phyloP scores from a whole-genome alignment of 2,888 invertebrate species.

The Plutella xylostella region DNA sequence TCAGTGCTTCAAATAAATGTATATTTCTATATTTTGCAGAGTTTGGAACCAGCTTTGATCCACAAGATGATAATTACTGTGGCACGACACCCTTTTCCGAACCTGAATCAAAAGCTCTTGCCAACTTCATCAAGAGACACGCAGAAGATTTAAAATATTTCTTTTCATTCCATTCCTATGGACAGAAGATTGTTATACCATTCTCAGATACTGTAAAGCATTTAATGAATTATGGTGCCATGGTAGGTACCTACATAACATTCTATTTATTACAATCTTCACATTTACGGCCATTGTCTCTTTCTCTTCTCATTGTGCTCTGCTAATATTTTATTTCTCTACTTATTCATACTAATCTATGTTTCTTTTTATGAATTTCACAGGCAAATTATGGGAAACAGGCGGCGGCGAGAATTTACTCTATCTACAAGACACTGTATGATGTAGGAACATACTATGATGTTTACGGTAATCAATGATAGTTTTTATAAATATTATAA shows the following conservation, averaged over 20 bases:
- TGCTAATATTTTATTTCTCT: no score
- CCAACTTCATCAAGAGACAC: conserved; percentile 25
- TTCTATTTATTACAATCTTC: no score
- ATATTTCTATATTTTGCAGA: conserved; percentile 24
- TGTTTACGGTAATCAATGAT: not conserved
- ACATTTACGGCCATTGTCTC: no score
- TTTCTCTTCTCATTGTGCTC: no score
- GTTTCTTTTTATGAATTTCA: conserved; percentile 5
- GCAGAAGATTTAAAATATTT: conserved; percentile 60
- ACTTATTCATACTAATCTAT: no score
- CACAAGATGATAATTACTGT: conserved; percentile 29
- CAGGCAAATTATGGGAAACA: conserved; percentile 16
- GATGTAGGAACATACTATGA: conserved; percentile 5
- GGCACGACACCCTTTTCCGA: conserved; percentile 44
- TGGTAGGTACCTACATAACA: no score
- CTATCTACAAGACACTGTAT: not conserved
- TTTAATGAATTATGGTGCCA: conserved; percentile 45
- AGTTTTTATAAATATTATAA: not conserved
- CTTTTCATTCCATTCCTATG: conserved; percentile 74
- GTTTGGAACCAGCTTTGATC: conserved; percentile 25
- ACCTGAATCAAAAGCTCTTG: conserved; percentile 35
- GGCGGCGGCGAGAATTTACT: not conserved
- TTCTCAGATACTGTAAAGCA: conserved; percentile 57
- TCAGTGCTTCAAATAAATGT: not conserved
- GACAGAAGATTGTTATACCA: conserved; percentile 71